Evolutionary conservation across 2,113 vertebrate species (phyloP).

Genomic region (Machaerirhynchus nigripectus): DNA sequence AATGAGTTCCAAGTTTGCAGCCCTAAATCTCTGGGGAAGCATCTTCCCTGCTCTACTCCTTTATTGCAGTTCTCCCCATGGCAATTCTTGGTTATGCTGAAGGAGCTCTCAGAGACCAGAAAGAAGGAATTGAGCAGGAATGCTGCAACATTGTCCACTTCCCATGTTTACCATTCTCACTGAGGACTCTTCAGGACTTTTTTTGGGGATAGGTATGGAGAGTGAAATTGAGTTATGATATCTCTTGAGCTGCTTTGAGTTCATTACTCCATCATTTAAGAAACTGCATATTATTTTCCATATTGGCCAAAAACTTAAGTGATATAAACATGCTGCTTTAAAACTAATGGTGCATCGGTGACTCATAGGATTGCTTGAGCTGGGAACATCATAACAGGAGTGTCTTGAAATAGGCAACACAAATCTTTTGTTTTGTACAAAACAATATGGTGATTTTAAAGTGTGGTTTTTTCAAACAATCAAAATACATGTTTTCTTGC

Average conservation of each 20-base stretch:
- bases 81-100: neutral
- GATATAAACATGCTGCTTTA: neutral
- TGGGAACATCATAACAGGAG: neutral
- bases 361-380: neutral
- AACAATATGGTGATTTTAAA: slow-evolving; percentile 46
- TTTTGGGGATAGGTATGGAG: neutral
- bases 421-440: neutral
- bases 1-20: neutral
- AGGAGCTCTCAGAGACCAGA: accelerated
- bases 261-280: slow-evolving; percentile 13
- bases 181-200: neutral
- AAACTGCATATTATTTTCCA: slow-evolving; percentile 40
- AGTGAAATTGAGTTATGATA: neutral
- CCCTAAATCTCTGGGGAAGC: neutral
- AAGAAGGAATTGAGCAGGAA: neutral
- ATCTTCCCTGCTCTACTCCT: neutral
- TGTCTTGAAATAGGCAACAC: slow-evolving; percentile 7
- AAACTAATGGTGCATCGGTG: slow-evolving; percentile 43
- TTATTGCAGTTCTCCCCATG: neutral
- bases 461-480: slow-evolving; percentile 20
- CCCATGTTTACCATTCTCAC: neutral
- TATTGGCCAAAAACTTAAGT: neutral
- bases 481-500: neutral
- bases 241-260: neutral
- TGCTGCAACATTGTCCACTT: neutral